phyloP scores from a whole-genome alignment of 2,888 invertebrate species.

The Phengaris alcon region DNA sequence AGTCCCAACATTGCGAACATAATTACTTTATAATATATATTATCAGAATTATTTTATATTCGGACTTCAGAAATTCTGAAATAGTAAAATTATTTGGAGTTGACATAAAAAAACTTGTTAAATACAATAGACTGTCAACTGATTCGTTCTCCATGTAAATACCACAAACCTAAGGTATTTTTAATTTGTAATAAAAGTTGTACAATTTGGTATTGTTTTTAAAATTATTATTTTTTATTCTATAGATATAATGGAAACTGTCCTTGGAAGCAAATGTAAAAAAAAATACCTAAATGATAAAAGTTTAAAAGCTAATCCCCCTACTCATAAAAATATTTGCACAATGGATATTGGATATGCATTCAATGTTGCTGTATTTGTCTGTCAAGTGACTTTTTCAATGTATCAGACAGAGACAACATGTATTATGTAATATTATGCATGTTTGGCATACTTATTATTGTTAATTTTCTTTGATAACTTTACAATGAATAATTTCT shows the following conservation, averaged over 20 bases:
- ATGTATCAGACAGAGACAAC: too few species aligned
- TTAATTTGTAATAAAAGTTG: slow-evolving; percentile 37
- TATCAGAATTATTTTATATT: neutral
- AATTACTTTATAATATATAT: neutral
- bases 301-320: too few species aligned
- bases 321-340: too few species aligned
- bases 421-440: neutral
- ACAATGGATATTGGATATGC: too few species aligned
- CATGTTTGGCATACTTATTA: neutral
- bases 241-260: neutral
- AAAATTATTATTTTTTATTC: slow-evolving; percentile 31
- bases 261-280: slow-evolving; percentile 12
- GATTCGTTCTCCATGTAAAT: slow-evolving; percentile 52
- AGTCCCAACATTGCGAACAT: neutral
- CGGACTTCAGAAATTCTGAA: neutral
- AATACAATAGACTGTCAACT: slow-evolving; percentile 25
- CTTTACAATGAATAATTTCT: too few species aligned
- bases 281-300: neutral
- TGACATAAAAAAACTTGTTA: neutral
- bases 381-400: too few species aligned
- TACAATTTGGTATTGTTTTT: slow-evolving; percentile 33
- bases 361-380: too few species aligned
- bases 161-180: slow-evolving; percentile 51
- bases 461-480: too few species aligned
- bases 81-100: neutral